Evolutionary conservation across 2,888 invertebrate genomes (phyloP).

Genomic region (Aricia artaxerxes): DNA sequence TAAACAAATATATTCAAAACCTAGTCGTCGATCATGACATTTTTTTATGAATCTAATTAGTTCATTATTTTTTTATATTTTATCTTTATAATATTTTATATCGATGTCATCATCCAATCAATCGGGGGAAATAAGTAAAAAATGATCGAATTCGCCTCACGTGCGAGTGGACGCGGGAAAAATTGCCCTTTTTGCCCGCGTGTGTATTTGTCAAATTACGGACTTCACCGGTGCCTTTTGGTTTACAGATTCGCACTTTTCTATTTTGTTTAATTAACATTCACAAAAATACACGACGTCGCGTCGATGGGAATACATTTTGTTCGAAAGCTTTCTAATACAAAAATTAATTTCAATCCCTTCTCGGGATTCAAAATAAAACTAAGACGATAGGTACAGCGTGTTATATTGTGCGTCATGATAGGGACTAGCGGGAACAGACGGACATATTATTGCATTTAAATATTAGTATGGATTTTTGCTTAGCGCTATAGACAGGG

Average conservation of each 20-base stretch:
- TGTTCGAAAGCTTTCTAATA: too few relatives aligned
- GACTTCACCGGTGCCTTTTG: constrained; percentile 41
- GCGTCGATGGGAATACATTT: too few relatives aligned
- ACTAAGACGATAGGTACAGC: too few relatives aligned
- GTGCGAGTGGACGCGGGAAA: constrained; percentile 56
- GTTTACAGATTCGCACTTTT: constrained; percentile 27
- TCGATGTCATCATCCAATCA: constrained; percentile 59
- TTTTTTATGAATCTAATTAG: not conserved
- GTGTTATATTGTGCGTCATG: too few relatives aligned
- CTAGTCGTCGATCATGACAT: not conserved
- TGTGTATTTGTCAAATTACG: constrained; percentile 49
- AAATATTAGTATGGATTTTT: too few relatives aligned
- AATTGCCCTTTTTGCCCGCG: constrained; percentile 57
- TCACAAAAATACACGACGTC: not conserved
- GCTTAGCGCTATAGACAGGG: too few relatives aligned
- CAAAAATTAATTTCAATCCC: too few relatives aligned
- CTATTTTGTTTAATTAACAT: constrained; percentile 29
- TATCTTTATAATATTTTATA: constrained; percentile 2
- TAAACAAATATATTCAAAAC: not conserved
- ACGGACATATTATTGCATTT: too few relatives aligned
- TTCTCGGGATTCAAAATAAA: too few relatives aligned
- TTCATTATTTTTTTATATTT: not conserved
- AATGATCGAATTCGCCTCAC: constrained; percentile 73
- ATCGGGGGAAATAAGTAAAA: constrained; percentile 68
- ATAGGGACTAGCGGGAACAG: too few relatives aligned